phyloP scores from a whole-genome alignment of 2,113 vertebrate species.

The Gracilinanus agilis region DNA sequence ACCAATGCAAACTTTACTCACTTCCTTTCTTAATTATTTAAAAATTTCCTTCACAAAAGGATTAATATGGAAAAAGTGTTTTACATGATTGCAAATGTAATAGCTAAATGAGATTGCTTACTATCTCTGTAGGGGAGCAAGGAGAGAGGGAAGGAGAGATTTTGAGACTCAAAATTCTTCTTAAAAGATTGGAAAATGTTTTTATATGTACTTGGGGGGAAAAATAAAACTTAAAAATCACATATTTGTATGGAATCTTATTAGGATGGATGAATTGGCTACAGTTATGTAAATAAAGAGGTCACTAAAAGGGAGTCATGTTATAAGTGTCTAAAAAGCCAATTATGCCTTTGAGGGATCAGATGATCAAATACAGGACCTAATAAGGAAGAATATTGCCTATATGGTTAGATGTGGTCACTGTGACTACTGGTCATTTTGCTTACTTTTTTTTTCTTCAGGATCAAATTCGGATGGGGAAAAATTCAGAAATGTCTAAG shows the following conservation, averaged over 20 bases:
- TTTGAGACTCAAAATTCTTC: no score
- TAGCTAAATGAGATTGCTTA: no score
- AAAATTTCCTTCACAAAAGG: no score
- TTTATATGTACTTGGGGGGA: no score
- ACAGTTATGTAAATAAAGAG: not conserved
- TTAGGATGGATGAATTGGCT: not conserved
- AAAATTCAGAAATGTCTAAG: not conserved
- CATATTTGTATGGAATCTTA: not conserved
- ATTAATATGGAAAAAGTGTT: no score
- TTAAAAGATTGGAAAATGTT: no score
- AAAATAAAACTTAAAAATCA: no score
- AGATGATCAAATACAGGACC: not conserved
- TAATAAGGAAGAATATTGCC: not conserved
- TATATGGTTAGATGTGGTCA: not conserved
- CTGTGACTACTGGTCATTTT: not conserved
- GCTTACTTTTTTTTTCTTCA: not conserved
- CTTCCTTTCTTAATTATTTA: no score
- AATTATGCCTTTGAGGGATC: not conserved
- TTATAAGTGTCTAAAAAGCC: not conserved
- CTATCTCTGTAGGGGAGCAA: no score
- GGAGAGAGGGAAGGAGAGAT: no score
- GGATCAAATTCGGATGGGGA: not conserved
- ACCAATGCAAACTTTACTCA: no score
- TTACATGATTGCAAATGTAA: no score
- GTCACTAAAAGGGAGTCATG: not conserved